These are phyloP conservation scores for Podiceps cristatus DNA, from an alignment of 2,113 vertebrate species.

Conservation along the genomic window DNA sequence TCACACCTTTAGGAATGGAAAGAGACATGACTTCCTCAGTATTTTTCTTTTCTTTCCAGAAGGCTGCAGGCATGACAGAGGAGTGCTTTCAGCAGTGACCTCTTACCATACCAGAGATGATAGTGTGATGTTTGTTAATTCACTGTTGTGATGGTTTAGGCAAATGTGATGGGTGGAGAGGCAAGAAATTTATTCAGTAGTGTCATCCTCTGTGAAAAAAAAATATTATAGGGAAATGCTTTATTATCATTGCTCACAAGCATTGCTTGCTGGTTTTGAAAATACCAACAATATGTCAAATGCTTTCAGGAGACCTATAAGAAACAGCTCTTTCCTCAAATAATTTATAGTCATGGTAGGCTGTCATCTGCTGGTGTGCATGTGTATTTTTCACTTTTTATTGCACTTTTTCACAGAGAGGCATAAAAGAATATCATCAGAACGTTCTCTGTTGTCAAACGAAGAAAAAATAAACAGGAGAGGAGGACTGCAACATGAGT, in stretches of 20 bases:
- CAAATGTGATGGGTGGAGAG: neutral
- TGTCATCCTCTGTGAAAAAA: neutral
- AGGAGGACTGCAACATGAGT: neutral
- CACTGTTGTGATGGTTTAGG: neutral
- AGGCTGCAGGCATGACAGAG: neutral
- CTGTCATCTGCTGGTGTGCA: neutral
- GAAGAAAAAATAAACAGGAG: neutral
- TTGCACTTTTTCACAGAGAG: neutral
- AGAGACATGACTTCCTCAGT: neutral
- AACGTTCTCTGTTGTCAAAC: neutral
- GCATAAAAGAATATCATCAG: neutral
- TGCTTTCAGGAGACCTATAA: neutral
- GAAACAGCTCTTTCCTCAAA: neutral
- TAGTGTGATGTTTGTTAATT: neutral
- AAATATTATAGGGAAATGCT: neutral
- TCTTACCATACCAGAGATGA: neutral
- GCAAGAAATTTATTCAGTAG: neutral
- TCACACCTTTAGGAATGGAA: neutral
- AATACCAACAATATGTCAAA: neutral
- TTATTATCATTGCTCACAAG: neutral
- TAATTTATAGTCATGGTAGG: neutral
- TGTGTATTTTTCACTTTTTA: neutral
- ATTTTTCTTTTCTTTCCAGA: neutral
- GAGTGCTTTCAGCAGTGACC: neutral
- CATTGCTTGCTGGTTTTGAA: neutral